A percentile compares a stretch with the other conserved stretches of the same genome.
Conservation (phyloP, 2,113 vertebrate species). For the Varanus komodoensis region DNA sequence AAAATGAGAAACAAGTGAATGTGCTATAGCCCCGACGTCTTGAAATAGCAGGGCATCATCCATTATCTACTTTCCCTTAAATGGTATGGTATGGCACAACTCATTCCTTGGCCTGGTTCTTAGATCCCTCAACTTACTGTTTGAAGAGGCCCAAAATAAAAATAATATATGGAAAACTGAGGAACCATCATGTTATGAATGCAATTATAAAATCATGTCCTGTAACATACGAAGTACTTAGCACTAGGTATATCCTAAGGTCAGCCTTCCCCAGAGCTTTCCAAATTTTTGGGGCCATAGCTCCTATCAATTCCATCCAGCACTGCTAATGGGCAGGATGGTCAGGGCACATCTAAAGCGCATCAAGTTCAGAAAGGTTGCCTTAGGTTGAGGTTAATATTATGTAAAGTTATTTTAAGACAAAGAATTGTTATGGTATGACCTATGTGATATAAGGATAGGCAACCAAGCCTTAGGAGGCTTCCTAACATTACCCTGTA, state of each 20-base stretch:
- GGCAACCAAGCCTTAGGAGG: neutral
- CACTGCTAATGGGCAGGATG: too few species aligned
- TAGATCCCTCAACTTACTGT: slow-evolving; percentile 10
- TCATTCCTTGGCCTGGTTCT: slow-evolving; percentile 1
- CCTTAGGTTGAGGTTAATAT: neutral
- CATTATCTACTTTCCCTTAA: slow-evolving; percentile 43
- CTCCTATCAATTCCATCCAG: too few species aligned
- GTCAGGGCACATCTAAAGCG: too few species aligned
- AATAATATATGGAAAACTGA: slow-evolving; percentile 23
- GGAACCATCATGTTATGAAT: neutral
- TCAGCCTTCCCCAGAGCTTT: too few species aligned
- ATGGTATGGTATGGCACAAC: slow-evolving; percentile 26
- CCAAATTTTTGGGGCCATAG: too few species aligned
- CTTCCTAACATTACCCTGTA: neutral
- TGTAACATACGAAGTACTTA: neutral
- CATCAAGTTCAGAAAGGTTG: too few species aligned
- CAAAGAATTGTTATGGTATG: neutral
- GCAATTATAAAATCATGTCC: neutral
- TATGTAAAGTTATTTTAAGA: neutral
- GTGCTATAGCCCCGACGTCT: slow-evolving; percentile 23
- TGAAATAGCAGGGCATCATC: slow-evolving; percentile 55
- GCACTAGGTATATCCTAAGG: neutral
- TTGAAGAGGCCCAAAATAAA: slow-evolving; percentile 3
- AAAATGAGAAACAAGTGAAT: slow-evolving; percentile 43
- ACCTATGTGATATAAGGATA: neutral